A percentile compares a stretch with the other conserved stretches of the same genome.
Evolutionary conservation across 2,113 vertebrate species (phyloP).

Genomic region (Plecotus auritus): DNA sequence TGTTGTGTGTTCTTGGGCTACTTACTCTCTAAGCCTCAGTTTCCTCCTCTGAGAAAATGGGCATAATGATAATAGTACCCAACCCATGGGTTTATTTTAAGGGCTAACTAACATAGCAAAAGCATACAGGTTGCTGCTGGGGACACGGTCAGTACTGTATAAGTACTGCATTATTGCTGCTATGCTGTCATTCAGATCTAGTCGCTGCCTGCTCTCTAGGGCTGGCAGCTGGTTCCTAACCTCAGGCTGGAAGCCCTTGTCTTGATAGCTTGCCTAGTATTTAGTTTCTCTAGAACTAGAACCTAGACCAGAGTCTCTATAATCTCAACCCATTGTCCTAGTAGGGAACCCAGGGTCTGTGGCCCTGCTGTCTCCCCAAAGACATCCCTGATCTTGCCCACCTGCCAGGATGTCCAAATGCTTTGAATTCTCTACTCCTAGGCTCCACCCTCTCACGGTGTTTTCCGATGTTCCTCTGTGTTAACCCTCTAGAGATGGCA

Average conservation of each 20-base stretch:
- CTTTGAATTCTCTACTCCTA: neutral
- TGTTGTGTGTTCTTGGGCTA: neutral
- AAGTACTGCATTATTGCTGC: neutral
- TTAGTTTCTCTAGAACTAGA: neutral
- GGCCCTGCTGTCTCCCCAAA: neutral
- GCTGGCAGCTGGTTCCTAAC: neutral
- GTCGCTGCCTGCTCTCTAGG: neutral
- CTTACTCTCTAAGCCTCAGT: neutral
- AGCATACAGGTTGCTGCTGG: neutral
- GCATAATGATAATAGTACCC: neutral
- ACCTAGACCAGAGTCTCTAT: neutral
- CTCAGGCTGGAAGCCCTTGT: neutral
- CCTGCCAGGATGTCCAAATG: neutral
- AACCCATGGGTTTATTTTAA: neutral
- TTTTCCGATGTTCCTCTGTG: neutral
- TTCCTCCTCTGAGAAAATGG: conserved; percentile 32
- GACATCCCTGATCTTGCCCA: neutral
- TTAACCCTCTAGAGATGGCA: neutral
- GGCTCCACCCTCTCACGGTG: neutral
- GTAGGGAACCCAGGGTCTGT: neutral
- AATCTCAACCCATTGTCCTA: neutral
- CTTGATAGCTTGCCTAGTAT: neutral
- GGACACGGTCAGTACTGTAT: neutral
- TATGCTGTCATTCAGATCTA: neutral
- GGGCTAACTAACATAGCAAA: neutral